Conservation (phyloP, 2,888 invertebrate genomes). For the Leucozona laternaria region DNA sequence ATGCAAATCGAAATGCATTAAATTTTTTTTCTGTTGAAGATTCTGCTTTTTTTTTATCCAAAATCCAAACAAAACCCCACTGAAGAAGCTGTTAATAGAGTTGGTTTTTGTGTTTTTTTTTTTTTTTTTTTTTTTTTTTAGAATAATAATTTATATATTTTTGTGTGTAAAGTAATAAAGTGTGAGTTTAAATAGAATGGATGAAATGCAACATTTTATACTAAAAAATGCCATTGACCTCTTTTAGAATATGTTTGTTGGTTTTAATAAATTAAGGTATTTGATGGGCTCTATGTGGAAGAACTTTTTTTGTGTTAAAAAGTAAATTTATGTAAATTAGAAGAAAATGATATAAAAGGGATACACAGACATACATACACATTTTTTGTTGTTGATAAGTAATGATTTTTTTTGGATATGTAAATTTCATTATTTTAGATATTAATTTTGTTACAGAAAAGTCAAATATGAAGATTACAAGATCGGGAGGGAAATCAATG, state of each 20-base stretch:
- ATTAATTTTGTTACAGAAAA: background rate
- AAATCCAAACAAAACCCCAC: background rate
- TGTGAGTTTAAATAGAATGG: background rate
- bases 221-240: constrained; percentile 53
- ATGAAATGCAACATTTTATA: background rate
- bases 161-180: background rate
- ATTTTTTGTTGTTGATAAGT: background rate
- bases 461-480: background rate
- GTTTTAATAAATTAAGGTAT: constrained; percentile 50
- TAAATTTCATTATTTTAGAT: background rate
- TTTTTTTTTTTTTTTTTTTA: background rate
- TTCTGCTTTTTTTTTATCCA: background rate
- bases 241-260: constrained; percentile 49
- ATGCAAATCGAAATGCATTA: constrained; percentile 5
- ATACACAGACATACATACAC: background rate
- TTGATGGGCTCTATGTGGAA: background rate
- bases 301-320: background rate
- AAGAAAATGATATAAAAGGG: constrained; percentile 2
- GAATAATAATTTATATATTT: background rate
- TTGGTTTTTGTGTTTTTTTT: background rate
- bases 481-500: background rate
- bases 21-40: background rate
- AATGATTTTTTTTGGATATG: background rate
- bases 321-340: constrained; percentile 18
- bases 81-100: background rate